Evolutionary conservation across 2,113 vertebrate species (phyloP).

Genomic region (Pituophis catenifer): DNA sequence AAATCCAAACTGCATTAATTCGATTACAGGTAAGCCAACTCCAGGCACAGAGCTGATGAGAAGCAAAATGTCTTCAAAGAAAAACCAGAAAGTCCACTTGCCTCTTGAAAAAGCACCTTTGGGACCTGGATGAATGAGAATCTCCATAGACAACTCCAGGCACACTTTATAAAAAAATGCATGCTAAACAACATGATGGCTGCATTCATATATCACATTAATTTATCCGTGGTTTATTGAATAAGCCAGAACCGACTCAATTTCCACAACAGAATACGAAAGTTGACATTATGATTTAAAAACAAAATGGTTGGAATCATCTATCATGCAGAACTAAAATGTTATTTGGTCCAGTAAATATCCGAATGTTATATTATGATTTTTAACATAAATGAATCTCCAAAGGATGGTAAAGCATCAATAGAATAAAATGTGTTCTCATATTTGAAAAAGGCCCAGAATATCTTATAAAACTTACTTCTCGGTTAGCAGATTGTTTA

Average conservation of each 20-base stretch:
- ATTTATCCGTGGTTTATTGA: neutral
- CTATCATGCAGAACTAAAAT: neutral
- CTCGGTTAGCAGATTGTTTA: conserved; percentile 32
- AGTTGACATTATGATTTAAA: neutral
- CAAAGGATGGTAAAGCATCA: neutral
- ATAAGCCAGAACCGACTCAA: neutral
- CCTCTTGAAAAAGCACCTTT: too few species aligned
- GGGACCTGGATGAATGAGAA: too few species aligned
- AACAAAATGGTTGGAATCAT: neutral
- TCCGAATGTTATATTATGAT: neutral
- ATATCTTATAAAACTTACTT: conserved; percentile 52
- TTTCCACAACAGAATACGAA: neutral
- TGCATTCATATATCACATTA: neutral
- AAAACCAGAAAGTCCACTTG: too few species aligned
- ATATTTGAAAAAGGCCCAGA: neutral
- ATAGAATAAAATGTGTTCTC: neutral
- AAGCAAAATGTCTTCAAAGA: too few species aligned
- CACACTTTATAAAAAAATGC: neutral
- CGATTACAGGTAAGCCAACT: neutral
- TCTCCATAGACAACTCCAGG: too few species aligned
- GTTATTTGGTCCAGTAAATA: neutral
- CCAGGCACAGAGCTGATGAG: neutral
- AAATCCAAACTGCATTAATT: neutral
- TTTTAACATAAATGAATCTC: neutral
- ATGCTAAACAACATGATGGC: neutral